Evolutionary conservation across 2,797 vertebrate species (phyloP), one percentile per base, ranked within the genome.

Genomic region (Oreochromis mossambicus): DNA sequence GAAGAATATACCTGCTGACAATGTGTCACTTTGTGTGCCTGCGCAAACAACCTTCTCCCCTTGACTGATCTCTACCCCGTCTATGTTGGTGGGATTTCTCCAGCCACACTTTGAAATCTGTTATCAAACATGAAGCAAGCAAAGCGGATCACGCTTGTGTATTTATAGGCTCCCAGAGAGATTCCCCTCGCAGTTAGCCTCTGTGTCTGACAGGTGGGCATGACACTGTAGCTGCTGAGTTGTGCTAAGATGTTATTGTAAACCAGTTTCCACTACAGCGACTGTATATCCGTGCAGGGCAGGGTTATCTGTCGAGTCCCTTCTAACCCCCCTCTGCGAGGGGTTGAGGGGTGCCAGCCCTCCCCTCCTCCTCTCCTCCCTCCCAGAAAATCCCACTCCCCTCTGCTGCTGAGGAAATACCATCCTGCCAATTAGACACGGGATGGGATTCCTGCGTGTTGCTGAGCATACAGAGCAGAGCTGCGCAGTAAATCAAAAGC

Each of bases 381-480:
- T 11, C 46, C 6, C 55, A 56, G 76, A 85, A 86, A 83, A 83
- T 78, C 87, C 87, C 79, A 11, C 76, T 54, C 84, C 84, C 77
- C 84, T 90, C 19, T 38, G 48, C 87, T 89, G 88, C 87, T 88
- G 88, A 94, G 94, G 94, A 95, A 95, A 95, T 93, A 87, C 93
- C 92, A 93, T 85, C 87, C 86, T 43, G 75, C 89, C 90, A 92
- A 91, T 94, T 93, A 94, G 87, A 91, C 91, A 85, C 50, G 80
- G 89, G 83, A 82, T 73, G 81, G 78, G 87, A 90, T 89, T 88
- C 86, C 89, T 84, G 89, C 26, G 84, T 81, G 80, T 76, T 77
- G 77, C 85, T 68, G 83, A 79, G 85, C 48, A 5, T 14, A 80
- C 68, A 43, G 54, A 89, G 79, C 51, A 43, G 80, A 55, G 50